These are phyloP conservation scores for Helicolenus hilgendorfi DNA, from an alignment of 2,797 vertebrate species.

Conservation along the genomic window DNA sequence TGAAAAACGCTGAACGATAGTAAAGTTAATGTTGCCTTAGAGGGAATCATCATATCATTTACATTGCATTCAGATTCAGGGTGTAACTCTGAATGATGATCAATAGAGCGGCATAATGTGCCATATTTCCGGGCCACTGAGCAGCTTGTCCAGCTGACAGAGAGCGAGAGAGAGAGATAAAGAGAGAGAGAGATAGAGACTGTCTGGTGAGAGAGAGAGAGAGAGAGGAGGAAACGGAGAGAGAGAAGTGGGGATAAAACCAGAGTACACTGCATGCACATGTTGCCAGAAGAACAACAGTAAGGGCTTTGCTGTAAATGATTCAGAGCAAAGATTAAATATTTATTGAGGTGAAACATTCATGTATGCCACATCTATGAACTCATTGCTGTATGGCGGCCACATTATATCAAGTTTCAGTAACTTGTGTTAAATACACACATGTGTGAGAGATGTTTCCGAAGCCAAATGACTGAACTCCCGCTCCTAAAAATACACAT, in stretches of 20 bases:
- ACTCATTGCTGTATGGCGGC: conserved; percentile 62
- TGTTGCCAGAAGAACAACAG: conserved; percentile 75
- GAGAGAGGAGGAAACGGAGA: background rate
- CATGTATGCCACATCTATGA: conserved; percentile 77
- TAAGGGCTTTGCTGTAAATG: conserved; percentile 79
- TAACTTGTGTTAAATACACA: conserved; percentile 19
- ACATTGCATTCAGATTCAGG: conserved; percentile 85
- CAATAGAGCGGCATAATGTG: conserved; percentile 87
- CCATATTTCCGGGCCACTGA: conserved; percentile 89
- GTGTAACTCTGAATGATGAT: conserved; percentile 78
- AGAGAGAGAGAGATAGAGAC: background rate
- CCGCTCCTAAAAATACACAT: background rate
- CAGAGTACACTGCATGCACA: conserved; percentile 53
- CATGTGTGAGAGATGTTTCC: background rate
- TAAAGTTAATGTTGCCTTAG: conserved; percentile 83
- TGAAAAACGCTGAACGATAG: conserved; percentile 64
- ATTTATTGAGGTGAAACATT: conserved; percentile 87
- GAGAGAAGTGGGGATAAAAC: conserved; percentile 41
- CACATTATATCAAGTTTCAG: conserved; percentile 52
- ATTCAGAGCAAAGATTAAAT: conserved; percentile 82
- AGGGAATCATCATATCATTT: conserved; percentile 90
- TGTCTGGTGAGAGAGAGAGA: background rate
- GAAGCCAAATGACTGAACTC: background rate
- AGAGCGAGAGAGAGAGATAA: conserved; percentile 39
- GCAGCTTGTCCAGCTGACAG: conserved; percentile 86